Conservation (phyloP, 2,113 vertebrate genomes). For the Catharus fuscescens region DNA sequence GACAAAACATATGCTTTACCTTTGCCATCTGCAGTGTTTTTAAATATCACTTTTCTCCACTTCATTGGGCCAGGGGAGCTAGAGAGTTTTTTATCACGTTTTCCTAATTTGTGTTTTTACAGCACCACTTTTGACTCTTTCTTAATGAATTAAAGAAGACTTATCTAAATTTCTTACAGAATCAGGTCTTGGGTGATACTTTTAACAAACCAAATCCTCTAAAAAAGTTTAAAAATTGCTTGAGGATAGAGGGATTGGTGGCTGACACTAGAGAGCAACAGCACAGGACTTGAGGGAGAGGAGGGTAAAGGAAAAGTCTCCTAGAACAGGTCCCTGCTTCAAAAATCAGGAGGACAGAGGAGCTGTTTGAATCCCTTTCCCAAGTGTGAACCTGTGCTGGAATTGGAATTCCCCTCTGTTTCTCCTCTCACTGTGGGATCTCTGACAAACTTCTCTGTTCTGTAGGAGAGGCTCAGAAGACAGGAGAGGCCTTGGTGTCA, state of each 20-base stretch:
- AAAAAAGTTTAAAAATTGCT: background rate
- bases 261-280: background rate
- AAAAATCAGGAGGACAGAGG: background rate
- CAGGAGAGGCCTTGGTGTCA: background rate
- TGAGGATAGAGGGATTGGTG: background rate
- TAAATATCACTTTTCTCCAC: background rate
- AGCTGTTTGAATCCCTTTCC: background rate
- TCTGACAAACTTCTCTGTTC: conserved; percentile 5
- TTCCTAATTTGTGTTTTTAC: background rate
- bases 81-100: background rate
- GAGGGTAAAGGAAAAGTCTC: background rate
- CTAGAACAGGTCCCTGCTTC: background rate
- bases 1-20: background rate
- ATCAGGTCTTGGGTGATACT: background rate
- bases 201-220: background rate
- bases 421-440: background rate
- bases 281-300: background rate
- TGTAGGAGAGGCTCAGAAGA: conserved; percentile 26
- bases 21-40: background rate
- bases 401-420: background rate
- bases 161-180: background rate
- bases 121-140: background rate
- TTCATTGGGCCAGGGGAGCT: background rate
- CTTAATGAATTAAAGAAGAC: background rate
- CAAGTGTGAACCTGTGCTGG: background rate